phyloP scores from a whole-genome alignment of 2,888 invertebrate genomes.

The Diarsia dahlii region DNA sequence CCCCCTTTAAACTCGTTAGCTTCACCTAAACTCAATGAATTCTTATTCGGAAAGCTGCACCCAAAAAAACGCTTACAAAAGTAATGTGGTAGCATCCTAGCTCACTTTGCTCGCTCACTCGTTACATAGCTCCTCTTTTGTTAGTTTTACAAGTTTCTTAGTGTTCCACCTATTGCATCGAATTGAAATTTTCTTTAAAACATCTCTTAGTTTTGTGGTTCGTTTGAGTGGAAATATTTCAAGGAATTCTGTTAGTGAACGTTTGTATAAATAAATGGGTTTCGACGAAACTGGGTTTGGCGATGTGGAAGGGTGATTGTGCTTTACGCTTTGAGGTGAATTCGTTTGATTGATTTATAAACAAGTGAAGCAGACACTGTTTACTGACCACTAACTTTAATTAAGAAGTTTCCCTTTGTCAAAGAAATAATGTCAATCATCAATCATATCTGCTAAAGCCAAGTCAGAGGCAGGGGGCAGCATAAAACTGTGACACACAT shows the following conservation, averaged over 20 bases:
- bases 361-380: background rate
- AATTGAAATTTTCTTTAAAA: slow-evolving; percentile 61
- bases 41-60: background rate
- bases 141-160: slow-evolving; percentile 59
- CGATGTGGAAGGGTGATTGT: slow-evolving; percentile 23
- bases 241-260: slow-evolving; percentile 36
- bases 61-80: slow-evolving; percentile 2
- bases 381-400: background rate
- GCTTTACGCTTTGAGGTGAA: background rate
- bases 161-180: slow-evolving; percentile 52
- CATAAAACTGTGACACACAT: too few species aligned
- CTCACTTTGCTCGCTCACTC: slow-evolving; percentile 35
- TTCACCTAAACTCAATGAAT: background rate
- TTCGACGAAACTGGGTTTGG: slow-evolving; percentile 17
- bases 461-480: too few species aligned
- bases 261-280: slow-evolving; percentile 23
- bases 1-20: background rate
- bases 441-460: too few species aligned
- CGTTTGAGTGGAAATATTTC: slow-evolving; percentile 51
- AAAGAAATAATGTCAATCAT: too few species aligned
- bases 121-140: slow-evolving; percentile 45
- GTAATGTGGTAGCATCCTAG: slow-evolving; percentile 30
- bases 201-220: slow-evolving; percentile 43
- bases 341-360: slow-evolving; percentile 6
- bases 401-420: too few species aligned